Base-by-base conservation (phyloP, 2,888 invertebrate genomes). In the Pristionchus entomophagus region DNA sequence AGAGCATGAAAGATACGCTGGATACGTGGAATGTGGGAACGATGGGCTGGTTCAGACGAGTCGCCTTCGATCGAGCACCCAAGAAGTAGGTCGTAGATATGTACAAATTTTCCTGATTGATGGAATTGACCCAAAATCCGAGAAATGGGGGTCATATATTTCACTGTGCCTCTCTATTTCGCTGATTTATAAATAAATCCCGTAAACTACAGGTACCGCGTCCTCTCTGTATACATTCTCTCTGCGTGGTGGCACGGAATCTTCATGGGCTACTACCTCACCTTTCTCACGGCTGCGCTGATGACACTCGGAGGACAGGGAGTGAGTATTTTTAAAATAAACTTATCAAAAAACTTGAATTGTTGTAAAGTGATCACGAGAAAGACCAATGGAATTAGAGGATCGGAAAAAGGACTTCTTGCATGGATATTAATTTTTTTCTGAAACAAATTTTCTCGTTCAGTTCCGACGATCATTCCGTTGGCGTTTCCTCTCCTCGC, bases 11-110 rank as follows among this genome's bases (percentile, higher is more conserved):
- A 93, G 96, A 96, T 91, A 96, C 96, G 84, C 96, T 99, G 77
- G 96, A 96, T 88, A 95, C 96, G 87, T 99, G 99, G 99, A 99
- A 99, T 94, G 97, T 96, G 93, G 97, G 97, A 91, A 99, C 99
- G 84, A 97, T 97, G 94, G 95, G 95, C 90, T 99, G 99, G 99
- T 95, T 99, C 87, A 96, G 98, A 85, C 95, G 96, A 92, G 95
- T 97, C 53, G 97, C 97, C 88, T 99, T 98, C 94, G 97, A 97
- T 91, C 95, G 99, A 91, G 96, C 96, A 41, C 95, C 96, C 80
- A 95, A 95, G 86, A 95, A 95, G 80, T 88, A n/a, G 19, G 38
- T 6, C 4, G n/a, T 59, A 14, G 12, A 65, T 65, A 6, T 14
- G 4, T 65, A 12, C 12, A 56, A 22, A 56, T 49, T 49, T 12